These are phyloP conservation scores for Hemistola chrysoprasaria DNA, from an alignment of 2,888 invertebrate genomes.

Conservation along the genomic window DNA sequence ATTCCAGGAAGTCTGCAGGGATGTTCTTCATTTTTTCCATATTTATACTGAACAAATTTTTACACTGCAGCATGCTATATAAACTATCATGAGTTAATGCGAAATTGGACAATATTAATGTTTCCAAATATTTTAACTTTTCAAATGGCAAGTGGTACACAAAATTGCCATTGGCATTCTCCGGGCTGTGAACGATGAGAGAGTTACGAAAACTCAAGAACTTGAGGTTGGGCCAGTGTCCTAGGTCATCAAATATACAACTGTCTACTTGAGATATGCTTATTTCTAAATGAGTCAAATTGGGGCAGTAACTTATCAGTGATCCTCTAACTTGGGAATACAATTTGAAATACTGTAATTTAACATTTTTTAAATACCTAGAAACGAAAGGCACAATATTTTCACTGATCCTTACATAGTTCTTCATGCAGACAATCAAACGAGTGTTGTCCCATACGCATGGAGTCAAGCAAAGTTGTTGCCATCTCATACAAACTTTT, in stretches of 20 bases:
- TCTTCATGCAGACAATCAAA: slow-evolving; percentile 78
- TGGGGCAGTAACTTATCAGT: slow-evolving; percentile 75
- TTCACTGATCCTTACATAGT: slow-evolving; percentile 75
- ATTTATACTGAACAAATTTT: slow-evolving; percentile 72
- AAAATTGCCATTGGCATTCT: slow-evolving; percentile 73
- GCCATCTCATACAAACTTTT: slow-evolving; percentile 76
- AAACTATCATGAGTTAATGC: slow-evolving; percentile 72
- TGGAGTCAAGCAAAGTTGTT: slow-evolving; percentile 72
- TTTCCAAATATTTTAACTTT: slow-evolving; percentile 67
- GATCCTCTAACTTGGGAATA: slow-evolving; percentile 77
- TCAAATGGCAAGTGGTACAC: slow-evolving; percentile 77
- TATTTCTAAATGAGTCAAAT: slow-evolving; percentile 78
- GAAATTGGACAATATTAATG: slow-evolving; percentile 74
- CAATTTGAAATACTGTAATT: slow-evolving; percentile 79
- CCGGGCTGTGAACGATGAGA: slow-evolving; percentile 70
- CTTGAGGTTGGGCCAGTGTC: slow-evolving; percentile 74
- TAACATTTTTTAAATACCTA: slow-evolving; percentile 77
- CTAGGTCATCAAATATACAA: slow-evolving; percentile 77
- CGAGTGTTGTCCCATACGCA: slow-evolving; percentile 79
- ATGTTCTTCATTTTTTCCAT: slow-evolving; percentile 82
- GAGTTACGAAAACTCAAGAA: slow-evolving; percentile 79
- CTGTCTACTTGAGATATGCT: slow-evolving; percentile 80
- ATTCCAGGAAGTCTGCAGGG: slow-evolving; percentile 73
- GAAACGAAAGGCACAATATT: slow-evolving; percentile 78
- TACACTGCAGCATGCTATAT: slow-evolving; percentile 74